Percentiles rank a stretch among this genome's conserved stretches.
Conservation (phyloP, 1,140 invertebrate genomes). For the Asobara japonica region DNA sequence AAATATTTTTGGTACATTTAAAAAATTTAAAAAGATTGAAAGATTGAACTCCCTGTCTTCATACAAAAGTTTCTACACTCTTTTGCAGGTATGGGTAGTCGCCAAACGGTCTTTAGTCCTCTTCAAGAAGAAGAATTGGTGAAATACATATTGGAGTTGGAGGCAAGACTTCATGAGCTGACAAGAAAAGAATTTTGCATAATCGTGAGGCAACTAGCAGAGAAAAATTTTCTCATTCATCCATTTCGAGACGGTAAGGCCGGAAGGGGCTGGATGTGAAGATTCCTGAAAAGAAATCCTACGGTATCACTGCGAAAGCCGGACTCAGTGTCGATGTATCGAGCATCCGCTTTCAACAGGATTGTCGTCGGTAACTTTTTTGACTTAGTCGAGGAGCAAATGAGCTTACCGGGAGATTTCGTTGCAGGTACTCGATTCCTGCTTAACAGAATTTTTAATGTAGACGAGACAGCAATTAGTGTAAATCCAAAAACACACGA, state of each 20-base stretch:
- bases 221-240: conserved; percentile 39
- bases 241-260: conserved; percentile 35
- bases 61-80: too few species aligned
- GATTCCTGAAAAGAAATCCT: conserved; percentile 52
- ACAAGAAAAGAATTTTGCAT: conserved; percentile 17
- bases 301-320: conserved; percentile 46
- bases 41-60: too few species aligned
- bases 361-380: not conserved
- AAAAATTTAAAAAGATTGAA: too few species aligned
- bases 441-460: conserved; percentile 41
- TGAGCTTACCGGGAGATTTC: too few species aligned
- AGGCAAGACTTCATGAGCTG: not conserved
- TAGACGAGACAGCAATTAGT: conserved; percentile 48
- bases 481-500: conserved; percentile 43
- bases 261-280: conserved; percentile 44
- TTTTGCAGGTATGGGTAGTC: not conserved
- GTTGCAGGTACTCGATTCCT: too few species aligned
- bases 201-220: conserved; percentile 41
- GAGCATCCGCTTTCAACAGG: conserved; percentile 41
- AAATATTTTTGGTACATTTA: too few species aligned
- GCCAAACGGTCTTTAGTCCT: not conserved
- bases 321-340: conserved; percentile 44
- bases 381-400: too few species aligned
- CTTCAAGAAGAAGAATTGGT: not conserved
- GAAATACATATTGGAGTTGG: not conserved